Conservation (phyloP, 2,113 vertebrate genomes). For the Apistogramma diplotaenia region DNA sequence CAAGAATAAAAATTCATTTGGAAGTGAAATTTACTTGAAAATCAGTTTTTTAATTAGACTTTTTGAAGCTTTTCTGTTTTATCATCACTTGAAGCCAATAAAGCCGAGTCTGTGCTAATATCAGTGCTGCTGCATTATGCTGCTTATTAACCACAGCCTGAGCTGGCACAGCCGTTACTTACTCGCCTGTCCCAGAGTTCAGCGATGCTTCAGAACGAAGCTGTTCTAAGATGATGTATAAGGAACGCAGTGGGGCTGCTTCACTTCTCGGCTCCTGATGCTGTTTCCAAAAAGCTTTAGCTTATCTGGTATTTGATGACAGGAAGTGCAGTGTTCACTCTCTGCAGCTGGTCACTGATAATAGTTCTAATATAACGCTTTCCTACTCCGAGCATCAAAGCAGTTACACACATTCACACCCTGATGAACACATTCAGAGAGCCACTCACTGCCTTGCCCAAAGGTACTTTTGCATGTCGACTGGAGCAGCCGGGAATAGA, state of each 20-base stretch:
- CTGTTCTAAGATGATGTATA: neutral
- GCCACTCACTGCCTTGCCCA: no score
- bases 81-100: neutral
- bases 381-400: no score
- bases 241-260: rapidly evolving
- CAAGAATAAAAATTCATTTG: neutral
- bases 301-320: neutral
- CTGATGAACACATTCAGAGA: no score
- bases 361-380: no score
- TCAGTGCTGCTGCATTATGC: neutral
- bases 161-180: neutral
- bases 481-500: no score
- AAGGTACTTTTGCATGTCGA: no score
- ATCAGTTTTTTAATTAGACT: rapidly evolving
- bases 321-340: neutral
- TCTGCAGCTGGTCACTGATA: no score
- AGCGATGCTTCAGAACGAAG: neutral
- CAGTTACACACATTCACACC: no score
- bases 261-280: neutral
- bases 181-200: neutral
- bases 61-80: neutral
- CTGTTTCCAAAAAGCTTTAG: rapidly evolving
- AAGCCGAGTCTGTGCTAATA: neutral
- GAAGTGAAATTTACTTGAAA: neutral
- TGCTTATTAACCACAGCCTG: no score